Base-by-base conservation (phyloP, 2,888 invertebrate genomes). In the Itoplectis maculator region DNA sequence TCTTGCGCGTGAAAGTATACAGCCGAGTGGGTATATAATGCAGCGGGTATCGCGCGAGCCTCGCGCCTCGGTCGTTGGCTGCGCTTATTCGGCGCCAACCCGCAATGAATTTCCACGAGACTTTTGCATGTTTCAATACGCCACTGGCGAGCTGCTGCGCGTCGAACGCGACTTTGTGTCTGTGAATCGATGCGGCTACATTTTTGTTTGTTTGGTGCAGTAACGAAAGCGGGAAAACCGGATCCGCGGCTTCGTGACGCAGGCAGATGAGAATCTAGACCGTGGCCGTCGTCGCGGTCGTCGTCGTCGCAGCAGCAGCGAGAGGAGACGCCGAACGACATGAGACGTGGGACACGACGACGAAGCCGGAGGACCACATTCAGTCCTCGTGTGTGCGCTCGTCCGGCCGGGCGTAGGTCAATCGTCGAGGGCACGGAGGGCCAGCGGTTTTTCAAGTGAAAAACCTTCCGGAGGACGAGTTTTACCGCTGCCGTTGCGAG, bases 211-310 rank as follows among this genome's bases (percentile, higher is more conserved):
- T 29, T 56, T 59, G 15, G 18, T 20, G 51, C 47, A 13, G 6
- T 5, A 61, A 23, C 18, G 8, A 45, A 23, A 9, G 8, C 23
- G 5, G 29, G 68, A 81, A 81, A 85, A 84, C 84, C 80, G 82
- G 81, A 83, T 83, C 81, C 77, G 45, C 47, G 51, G 72, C 23
- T 63, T 2, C 29, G 54, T 74, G 61, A 40, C 59, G 59, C 59
- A 37, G 15, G 61, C 66, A 69, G 56, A 78, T 74, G 77, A 84
- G 79, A 76, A 82, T 86, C 84, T 73, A 69, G 65, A 82, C 82
- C 74, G 82, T 68, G 78, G 54, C 5, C 29, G 29, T 29, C 29
- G 29, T 29, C 29, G 29, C n/a, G n/a, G n/a, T 29, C 29, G 29
- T 29, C 29, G 29, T 5, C 2, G 29, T 5, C 2, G 29, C 29